Evolutionary conservation across 92 coral and sea anemone genomes (phyloP), one percentile per base, ranked within the genome.

Genomic region (Porites evermanni): DNA sequence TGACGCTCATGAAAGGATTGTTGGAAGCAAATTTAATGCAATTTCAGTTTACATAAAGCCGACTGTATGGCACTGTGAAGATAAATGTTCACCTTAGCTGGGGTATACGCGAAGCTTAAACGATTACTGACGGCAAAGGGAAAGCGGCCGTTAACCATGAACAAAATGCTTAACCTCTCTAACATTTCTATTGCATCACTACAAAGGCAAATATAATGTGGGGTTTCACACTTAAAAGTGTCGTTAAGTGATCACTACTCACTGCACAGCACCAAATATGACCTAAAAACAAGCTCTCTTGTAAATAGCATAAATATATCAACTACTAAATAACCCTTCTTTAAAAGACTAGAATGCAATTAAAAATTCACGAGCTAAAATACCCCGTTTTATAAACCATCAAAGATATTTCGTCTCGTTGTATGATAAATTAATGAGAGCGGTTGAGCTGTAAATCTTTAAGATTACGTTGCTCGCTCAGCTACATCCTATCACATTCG

Each of bases 261-360:
- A 53, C 20, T 44, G 12, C 58, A 4, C 10, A 7, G 61, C 68
- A 61, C 14, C 59, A 44, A 58, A 12, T 14, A 32, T 20, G 78
- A 71, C 32, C 47, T 64, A 52, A 6, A 72, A 44, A 61, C 87
- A 83, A 51, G 26, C 53, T 59, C 52, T 7, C 65, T 53, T 50
- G 79, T 13, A 72, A n/a, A 2, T 24, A 73, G 58, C 63, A 83
- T 83, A 83, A 83, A 83, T 83, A 83, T 51, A 14, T 73, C 24
- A 73, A 51, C 64, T 56, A 74, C 87, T 83, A 73, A 74, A 83
- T 74, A 61, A 14, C 29, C 69, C 52, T 73, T 19, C n/a, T 82
- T 83, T 74, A 83, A 83, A 83, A 83, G 63, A 83, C 47, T 44
- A 83, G 23, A 73, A 83, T 74, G 74, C 79, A 63, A 64, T 73